phyloP scores from a whole-genome alignment of 2,888 invertebrate species.

The Glaucopsyche alexis region DNA sequence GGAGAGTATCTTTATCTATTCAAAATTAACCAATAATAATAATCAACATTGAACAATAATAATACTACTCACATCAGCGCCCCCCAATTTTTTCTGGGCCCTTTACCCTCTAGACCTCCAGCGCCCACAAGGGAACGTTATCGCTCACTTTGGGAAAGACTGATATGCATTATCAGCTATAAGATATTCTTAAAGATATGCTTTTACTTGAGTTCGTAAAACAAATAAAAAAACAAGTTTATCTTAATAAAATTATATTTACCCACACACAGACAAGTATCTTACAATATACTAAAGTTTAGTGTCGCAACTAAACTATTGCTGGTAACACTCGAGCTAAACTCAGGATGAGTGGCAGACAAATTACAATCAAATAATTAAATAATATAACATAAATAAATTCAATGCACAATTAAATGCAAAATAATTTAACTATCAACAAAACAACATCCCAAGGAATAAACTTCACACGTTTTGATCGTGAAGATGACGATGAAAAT shows the following conservation, averaged over 20 bases:
- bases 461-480: neutral
- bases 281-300: neutral
- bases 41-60: too few species aligned
- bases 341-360: neutral
- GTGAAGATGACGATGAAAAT: neutral
- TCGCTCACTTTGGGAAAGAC: too few species aligned
- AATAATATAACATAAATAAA: constrained; percentile 12
- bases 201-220: too few species aligned
- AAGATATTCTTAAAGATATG: too few species aligned
- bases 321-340: neutral
- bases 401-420: constrained; percentile 12
- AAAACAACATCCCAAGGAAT: neutral
- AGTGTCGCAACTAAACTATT: too few species aligned
- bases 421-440: neutral
- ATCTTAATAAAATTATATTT: constrained; percentile 13
- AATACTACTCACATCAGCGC: too few species aligned
- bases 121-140: too few species aligned
- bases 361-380: neutral
- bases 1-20: too few species aligned
- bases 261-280: neutral
- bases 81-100: too few species aligned
- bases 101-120: too few species aligned
- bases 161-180: too few species aligned
- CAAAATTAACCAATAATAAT: too few species aligned
- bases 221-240: neutral